phyloP scores from a whole-genome alignment of 2,113 vertebrate genomes.

The Aldabrachelys gigantea region DNA sequence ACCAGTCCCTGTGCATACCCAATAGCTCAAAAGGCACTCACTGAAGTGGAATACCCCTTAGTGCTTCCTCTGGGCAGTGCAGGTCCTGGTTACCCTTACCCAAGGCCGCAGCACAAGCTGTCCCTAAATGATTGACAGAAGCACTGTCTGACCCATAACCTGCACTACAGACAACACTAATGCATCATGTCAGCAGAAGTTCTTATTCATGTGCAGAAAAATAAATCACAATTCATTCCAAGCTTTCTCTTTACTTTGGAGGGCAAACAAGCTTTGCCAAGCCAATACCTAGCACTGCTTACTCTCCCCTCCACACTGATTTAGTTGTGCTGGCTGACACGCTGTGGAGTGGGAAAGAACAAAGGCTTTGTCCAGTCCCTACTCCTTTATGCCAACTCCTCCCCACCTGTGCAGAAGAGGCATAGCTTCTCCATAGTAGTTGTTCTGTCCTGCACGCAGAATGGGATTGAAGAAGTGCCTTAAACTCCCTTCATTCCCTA shows the following conservation, averaged over 20 bases:
- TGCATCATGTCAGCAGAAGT: neutral
- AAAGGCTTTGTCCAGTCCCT: rapidly evolving
- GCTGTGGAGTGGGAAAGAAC: neutral
- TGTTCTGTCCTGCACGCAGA: neutral
- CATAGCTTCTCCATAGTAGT: neutral
- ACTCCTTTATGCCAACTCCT: neutral
- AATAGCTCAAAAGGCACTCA: rapidly evolving
- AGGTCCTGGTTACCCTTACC: neutral
- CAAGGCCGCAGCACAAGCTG: neutral
- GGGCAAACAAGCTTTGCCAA: neutral
- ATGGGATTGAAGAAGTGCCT: neutral
- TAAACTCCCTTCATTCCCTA: neutral
- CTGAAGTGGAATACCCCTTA: neutral
- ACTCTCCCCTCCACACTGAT: rapidly evolving
- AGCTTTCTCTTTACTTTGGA: neutral
- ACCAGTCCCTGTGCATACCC: neutral
- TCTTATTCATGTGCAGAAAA: neutral
- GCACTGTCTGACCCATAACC: neutral
- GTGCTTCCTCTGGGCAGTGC: neutral
- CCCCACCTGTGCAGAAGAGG: neutral
- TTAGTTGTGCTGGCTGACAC: neutral
- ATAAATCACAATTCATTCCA: rapidly evolving
- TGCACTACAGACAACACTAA: neutral
- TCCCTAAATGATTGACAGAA: no score
- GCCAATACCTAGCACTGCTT: neutral